Evolutionary conservation across 2,113 vertebrate genomes (phyloP).

Genomic region (Gymnorhina tibicen): DNA sequence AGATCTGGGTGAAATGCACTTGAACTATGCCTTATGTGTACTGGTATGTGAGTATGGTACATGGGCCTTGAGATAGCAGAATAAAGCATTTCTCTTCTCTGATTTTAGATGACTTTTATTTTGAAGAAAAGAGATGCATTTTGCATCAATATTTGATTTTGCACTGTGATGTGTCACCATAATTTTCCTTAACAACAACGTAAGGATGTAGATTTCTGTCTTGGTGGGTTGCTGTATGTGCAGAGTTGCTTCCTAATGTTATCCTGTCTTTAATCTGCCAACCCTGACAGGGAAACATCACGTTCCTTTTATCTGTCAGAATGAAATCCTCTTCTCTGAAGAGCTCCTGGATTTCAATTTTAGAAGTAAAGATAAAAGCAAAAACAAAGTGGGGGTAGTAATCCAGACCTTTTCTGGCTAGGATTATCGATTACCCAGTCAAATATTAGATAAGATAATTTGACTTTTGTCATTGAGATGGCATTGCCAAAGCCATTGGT

Average conservation of each 20-base stretch:
- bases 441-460: background rate
- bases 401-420: background rate
- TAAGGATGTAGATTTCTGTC: background rate
- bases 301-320: constrained; percentile 26
- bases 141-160: constrained; percentile 21
- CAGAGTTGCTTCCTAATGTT: background rate
- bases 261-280: background rate
- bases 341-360: constrained; percentile 19
- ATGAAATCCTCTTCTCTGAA: constrained; percentile 14
- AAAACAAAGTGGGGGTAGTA: background rate
- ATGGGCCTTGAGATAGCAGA: background rate
- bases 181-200: background rate
- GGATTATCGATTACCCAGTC: background rate
- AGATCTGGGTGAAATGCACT: background rate
- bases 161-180: background rate
- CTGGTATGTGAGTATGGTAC: background rate
- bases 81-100: background rate
- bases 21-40: background rate
- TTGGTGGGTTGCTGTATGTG: background rate
- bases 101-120: background rate
- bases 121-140: background rate
- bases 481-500: background rate
- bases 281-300: background rate
- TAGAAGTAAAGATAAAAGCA: constrained; percentile 43
- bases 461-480: background rate